Conservation (phyloP, 2,797 vertebrate genomes). For the Leptodactylus fallax region DNA sequence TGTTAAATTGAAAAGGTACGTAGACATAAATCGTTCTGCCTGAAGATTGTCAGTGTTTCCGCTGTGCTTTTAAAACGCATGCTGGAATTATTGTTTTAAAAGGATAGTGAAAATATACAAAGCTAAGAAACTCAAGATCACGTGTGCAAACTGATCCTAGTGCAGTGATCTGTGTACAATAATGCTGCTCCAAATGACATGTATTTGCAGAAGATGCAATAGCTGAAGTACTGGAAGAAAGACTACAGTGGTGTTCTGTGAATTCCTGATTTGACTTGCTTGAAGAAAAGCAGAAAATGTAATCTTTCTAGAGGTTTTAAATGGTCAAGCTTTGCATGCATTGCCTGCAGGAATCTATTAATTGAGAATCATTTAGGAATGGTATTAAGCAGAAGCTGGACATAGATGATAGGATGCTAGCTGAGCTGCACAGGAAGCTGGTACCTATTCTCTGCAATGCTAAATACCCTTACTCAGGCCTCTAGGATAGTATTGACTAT, state of each 20-base stretch:
- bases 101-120: conserved; percentile 54
- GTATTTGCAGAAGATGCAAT: conserved; percentile 28
- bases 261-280: conserved; percentile 54
- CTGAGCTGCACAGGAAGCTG: conserved; percentile 26
- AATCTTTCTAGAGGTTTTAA: conserved; percentile 31
- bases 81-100: conserved; percentile 44
- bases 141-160: conserved; percentile 28
- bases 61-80: conserved; percentile 24
- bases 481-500: background rate
- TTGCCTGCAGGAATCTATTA: conserved; percentile 53
- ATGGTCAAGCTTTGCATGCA: conserved; percentile 34
- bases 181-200: conserved; percentile 33
- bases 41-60: conserved; percentile 37
- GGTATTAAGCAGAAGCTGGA: conserved; percentile 32
- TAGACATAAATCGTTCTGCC: conserved; percentile 44
- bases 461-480: background rate
- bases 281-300: conserved; percentile 56
- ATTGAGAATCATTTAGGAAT: conserved; percentile 48
- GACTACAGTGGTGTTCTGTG: conserved; percentile 6
- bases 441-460: conserved; percentile 28
- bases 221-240: conserved; percentile 18
- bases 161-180: conserved; percentile 15
- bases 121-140: conserved; percentile 47
- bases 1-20: conserved; percentile 50
- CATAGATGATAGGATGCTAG: conserved; percentile 35